Base-by-base conservation (phyloP, 2,113 vertebrate species). In the Pica pica region DNA sequence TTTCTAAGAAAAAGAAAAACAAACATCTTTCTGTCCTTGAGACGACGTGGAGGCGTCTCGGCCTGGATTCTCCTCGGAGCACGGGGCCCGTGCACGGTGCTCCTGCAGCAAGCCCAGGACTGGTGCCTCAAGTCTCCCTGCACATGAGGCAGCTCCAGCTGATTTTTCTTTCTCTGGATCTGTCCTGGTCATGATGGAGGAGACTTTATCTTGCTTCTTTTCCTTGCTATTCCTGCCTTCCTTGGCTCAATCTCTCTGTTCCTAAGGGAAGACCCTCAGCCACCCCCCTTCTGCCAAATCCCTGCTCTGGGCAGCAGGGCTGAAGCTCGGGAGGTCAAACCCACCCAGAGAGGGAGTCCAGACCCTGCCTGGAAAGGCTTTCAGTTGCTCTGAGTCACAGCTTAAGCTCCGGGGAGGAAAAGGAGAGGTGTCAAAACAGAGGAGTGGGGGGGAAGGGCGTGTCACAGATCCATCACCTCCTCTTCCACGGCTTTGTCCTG, bases 401-500 rank as follows among this genome's bases (percentile, higher is more conserved):
- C 56, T 73, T 10, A 8, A 33, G 49, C 83, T 65, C 33, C 20
- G 8, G 69, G 46, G 8, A 79, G 64, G 91, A 59, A 81, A 71
- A 92, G 87, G 41, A 68, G 89, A 92, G 81, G 81, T 61, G 67
- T 67, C 30, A 65, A 37, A 70, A 7, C 11, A 14, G 46, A 64
- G 78, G 11, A 33, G 91, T 20, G 3, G 4, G 42, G 42, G 42
- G 53, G 81, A 44, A 70, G 79, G 26, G 94, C 6, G 73, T 50
- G 73, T 91, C 67, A 94, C 44, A 96, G 41, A 69, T 99, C 98
- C 98, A 98, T 98, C 85, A 98, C 95, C 97, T 99, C 99, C 87
- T 99, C 98, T 75, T 99, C 98, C 95, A 99, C 95, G 0, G 98
- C 97, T 95, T 98, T 98, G 82, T 97, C 97, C 57, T 97, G 90